These are phyloP conservation scores for Cantharis rustica DNA, from an alignment of 2,888 invertebrate species.

Conservation along the genomic window DNA sequence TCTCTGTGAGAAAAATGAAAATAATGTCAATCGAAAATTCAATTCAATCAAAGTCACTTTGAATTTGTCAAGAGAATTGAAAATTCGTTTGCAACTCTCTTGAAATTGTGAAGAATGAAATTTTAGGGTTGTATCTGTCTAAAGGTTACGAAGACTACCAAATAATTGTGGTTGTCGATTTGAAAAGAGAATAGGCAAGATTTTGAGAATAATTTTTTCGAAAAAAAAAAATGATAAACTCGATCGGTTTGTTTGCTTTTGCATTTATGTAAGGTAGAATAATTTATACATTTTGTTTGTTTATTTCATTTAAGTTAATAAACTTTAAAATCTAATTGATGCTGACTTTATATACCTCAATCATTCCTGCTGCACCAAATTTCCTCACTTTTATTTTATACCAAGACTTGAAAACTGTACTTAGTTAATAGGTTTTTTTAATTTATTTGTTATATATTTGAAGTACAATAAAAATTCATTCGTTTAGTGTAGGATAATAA, in stretches of 20 bases:
- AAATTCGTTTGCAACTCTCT: slow-evolving; percentile 48
- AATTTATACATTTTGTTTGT: neutral
- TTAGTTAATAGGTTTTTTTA: too few relatives aligned
- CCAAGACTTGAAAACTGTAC: neutral
- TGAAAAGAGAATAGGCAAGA: neutral
- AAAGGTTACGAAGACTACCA: slow-evolving; percentile 42
- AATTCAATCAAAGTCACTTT: slow-evolving; percentile 34
- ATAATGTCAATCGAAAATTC: slow-evolving; percentile 25
- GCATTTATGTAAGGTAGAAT: neutral
- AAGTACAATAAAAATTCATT: too few relatives aligned
- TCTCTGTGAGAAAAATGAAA: slow-evolving; percentile 32
- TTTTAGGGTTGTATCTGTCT: slow-evolving; percentile 37
- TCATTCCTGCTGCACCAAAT: neutral
- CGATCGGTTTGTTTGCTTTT: neutral
- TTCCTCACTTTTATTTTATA: neutral
- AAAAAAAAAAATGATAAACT: neutral
- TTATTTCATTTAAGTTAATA: neutral
- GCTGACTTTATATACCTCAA: neutral
- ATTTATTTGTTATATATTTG: too few relatives aligned
- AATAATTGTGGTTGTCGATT: slow-evolving; percentile 10
- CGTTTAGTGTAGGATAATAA: too few relatives aligned
- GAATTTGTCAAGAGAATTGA: slow-evolving; percentile 48
- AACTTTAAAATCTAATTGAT: neutral
- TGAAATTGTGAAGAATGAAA: slow-evolving; percentile 47
- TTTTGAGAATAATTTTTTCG: neutral